Conservation (phyloP, 1,140 invertebrate species). For the Leptopilina boulardi region DNA sequence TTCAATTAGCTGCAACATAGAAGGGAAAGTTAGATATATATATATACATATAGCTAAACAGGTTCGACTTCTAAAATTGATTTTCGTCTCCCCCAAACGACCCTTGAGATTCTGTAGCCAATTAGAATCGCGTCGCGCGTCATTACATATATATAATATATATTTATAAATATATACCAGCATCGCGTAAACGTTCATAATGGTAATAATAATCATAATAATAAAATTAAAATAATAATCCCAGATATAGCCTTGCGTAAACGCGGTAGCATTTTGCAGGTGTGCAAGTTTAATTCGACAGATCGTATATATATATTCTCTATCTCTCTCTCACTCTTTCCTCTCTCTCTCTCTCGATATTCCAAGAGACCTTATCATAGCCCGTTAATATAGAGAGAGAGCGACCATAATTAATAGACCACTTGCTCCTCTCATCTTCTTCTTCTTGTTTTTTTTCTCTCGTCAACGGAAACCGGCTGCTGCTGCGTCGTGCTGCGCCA, state of each 20-base stretch:
- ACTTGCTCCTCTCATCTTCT: slow-evolving; percentile 38
- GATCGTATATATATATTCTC: too few relatives aligned
- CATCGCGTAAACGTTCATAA: slow-evolving; percentile 9
- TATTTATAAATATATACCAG: neutral
- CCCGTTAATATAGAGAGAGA: slow-evolving; percentile 54
- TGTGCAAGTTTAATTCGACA: slow-evolving; percentile 27
- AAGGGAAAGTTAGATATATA: slow-evolving; percentile 28
- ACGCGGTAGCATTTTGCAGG: slow-evolving; percentile 27
- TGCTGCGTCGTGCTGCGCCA: slow-evolving; percentile 39
- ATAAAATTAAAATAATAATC: slow-evolving; percentile 33
- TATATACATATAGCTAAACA: neutral
- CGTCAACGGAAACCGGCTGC: slow-evolving; percentile 50
- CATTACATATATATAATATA: too few relatives aligned
- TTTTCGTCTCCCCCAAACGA: slow-evolving; percentile 5
- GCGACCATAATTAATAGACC: slow-evolving; percentile 61
- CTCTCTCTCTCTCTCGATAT: slow-evolving; percentile 51
- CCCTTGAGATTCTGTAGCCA: neutral
- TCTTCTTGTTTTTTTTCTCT: slow-evolving; percentile 36
- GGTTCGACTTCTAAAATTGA: slow-evolving; percentile 21
- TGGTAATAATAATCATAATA: slow-evolving; percentile 27
- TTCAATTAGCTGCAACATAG: slow-evolving; percentile 18
- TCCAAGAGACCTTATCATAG: slow-evolving; percentile 55
- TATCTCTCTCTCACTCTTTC: slow-evolving; percentile 2
- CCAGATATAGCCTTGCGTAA: slow-evolving; percentile 4
- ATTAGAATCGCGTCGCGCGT: slow-evolving; percentile 12